A percentile compares a stretch with the other conserved stretches of the same genome.
phyloP scores from a whole-genome alignment of 1,140 invertebrate genomes.

The Thalassaphorura encarpata region DNA sequence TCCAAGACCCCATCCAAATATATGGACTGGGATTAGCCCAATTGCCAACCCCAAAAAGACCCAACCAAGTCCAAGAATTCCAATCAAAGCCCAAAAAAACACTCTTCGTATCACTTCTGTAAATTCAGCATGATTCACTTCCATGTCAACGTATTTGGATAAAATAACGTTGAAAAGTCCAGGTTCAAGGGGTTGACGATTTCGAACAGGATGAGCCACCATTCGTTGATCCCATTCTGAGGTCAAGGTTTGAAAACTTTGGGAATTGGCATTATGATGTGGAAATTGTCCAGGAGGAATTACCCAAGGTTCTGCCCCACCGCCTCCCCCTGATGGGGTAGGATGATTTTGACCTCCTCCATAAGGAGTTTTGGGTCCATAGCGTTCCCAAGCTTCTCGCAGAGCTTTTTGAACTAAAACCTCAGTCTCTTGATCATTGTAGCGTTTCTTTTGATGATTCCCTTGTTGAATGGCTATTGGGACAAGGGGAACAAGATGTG shows the following conservation, averaged over 20 bases:
- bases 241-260: conserved; percentile 20
- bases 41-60: conserved; percentile 16
- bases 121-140: conserved; percentile 29
- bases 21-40: conserved; percentile 16
- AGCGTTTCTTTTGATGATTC: too few relatives aligned
- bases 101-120: conserved; percentile 17
- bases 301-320: neutral
- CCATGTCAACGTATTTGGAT: conserved; percentile 20
- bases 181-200: conserved; percentile 8
- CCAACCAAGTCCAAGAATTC: conserved; percentile 19
- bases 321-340: neutral
- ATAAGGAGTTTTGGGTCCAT: conserved; percentile 11
- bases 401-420: conserved; percentile 10
- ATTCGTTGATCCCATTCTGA: conserved; percentile 29
- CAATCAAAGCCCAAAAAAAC: conserved; percentile 13
- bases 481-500: too few relatives aligned
- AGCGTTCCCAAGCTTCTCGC: conserved; percentile 16
- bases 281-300: too few relatives aligned
- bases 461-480: too few relatives aligned
- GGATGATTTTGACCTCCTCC: neutral
- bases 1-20: neutral
- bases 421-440: neutral
- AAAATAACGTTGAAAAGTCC: conserved; percentile 17
- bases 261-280: neutral
- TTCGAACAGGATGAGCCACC: neutral